These are phyloP conservation scores for sheep (Ovis aries) DNA, from an alignment of 2,113 vertebrate species.

Conservation along the genomic window ARS-UI_Ramb_v3.0 NC_056080.1:54409001-54409500, in stretches of 20 bases:
- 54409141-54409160: not conserved
- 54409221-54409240: not conserved
- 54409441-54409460: not conserved
- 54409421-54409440: not conserved
- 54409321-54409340: not conserved
- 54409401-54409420: not conserved
- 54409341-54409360: not conserved
- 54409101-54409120: not conserved
- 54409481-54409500: constrained; percentile 1
- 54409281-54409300: not conserved
- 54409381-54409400: not conserved
- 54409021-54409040: not conserved
- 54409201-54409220: not conserved
- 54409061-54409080: not conserved
- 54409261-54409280: not conserved
- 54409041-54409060: not conserved
- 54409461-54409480: not conserved
- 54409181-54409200: not conserved
- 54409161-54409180: not conserved
- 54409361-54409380: not conserved
- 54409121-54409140: not conserved
- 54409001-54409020: not conserved
- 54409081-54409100: not conserved
- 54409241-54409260: not conserved
- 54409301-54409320: not conserved